A percentile compares a stretch with the other conserved stretches of the same genome.
Conservation (phyloP, 2,888 invertebrate genomes). For the Hypsopygia costalis region DNA sequence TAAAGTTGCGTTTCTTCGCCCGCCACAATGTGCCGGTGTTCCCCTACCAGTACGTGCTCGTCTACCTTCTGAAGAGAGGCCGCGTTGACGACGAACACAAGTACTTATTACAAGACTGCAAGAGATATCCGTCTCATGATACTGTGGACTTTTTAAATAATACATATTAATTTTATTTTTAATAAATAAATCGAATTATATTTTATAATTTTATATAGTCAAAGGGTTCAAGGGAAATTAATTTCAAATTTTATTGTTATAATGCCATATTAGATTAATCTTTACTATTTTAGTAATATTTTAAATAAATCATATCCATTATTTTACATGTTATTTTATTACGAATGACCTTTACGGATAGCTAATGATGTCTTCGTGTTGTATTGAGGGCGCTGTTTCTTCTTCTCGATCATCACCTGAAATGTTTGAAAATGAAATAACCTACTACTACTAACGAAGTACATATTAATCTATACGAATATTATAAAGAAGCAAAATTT, state of each 20-base stretch:
- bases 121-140: slow-evolving; percentile 48
- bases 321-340: background rate
- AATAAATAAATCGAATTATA: slow-evolving; percentile 14
- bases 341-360: background rate
- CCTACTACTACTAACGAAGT: too few species aligned
- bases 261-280: slow-evolving; percentile 34
- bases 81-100: slow-evolving; percentile 63
- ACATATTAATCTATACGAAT: too few species aligned
- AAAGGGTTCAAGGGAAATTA: slow-evolving; percentile 1
- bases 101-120: slow-evolving; percentile 66
- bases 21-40: slow-evolving; percentile 71
- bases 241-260: slow-evolving; percentile 25
- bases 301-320: background rate
- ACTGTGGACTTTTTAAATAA: slow-evolving; percentile 61
- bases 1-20: slow-evolving; percentile 66
- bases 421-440: slow-evolving; percentile 21
- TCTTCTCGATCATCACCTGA: slow-evolving; percentile 13
- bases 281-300: background rate
- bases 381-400: slow-evolving; percentile 17
- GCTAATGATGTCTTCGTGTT: background rate
- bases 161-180: slow-evolving; percentile 41
- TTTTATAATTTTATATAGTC: slow-evolving; percentile 13
- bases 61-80: slow-evolving; percentile 63
- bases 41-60: slow-evolving; percentile 69
- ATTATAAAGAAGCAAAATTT: too few species aligned